Conservation (phyloP, 2,113 vertebrate genomes). For the Ramphastos sulfuratus region DNA sequence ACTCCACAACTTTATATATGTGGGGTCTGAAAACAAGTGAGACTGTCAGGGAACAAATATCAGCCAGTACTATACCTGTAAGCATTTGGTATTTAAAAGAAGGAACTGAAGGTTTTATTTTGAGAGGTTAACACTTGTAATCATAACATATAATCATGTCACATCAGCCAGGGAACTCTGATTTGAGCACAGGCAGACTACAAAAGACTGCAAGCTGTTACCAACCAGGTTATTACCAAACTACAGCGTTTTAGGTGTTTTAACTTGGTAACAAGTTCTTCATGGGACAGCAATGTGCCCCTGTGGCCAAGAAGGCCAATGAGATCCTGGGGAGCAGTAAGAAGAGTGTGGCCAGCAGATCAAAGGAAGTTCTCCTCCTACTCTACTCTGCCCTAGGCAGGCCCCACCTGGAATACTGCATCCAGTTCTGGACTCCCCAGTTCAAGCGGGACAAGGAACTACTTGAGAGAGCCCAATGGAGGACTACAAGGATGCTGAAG, state of each 20-base stretch:
- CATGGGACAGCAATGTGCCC: too few species aligned
- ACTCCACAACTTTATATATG: slow-evolving; percentile 39
- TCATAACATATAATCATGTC: slow-evolving; percentile 59
- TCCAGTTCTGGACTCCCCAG: too few species aligned
- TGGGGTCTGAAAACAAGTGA: slow-evolving; percentile 53
- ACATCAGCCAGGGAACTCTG: slow-evolving; percentile 37
- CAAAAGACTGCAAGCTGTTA: not conserved
- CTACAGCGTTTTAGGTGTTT: not conserved
- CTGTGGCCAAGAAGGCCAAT: too few species aligned
- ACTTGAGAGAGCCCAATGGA: too few species aligned
- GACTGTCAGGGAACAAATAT: slow-evolving; percentile 37
- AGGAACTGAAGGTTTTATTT: slow-evolving; percentile 53
- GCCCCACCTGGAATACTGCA: too few species aligned
- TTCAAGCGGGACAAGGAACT: too few species aligned
- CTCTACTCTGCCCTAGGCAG: too few species aligned
- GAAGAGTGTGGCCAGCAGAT: too few species aligned
- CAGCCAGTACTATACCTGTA: slow-evolving; percentile 7
- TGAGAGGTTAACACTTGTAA: slow-evolving; percentile 52
- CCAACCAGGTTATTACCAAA: not conserved
- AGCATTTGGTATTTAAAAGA: slow-evolving; percentile 48
- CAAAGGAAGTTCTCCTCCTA: too few species aligned
- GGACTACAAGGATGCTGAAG: too few species aligned
- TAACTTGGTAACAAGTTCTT: not conserved
- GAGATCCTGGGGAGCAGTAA: too few species aligned
- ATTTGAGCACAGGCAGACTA: slow-evolving; percentile 32